These are phyloP conservation scores for Pocota personata DNA, from an alignment of 2,888 invertebrate genomes.

Conservation along the genomic window DNA sequence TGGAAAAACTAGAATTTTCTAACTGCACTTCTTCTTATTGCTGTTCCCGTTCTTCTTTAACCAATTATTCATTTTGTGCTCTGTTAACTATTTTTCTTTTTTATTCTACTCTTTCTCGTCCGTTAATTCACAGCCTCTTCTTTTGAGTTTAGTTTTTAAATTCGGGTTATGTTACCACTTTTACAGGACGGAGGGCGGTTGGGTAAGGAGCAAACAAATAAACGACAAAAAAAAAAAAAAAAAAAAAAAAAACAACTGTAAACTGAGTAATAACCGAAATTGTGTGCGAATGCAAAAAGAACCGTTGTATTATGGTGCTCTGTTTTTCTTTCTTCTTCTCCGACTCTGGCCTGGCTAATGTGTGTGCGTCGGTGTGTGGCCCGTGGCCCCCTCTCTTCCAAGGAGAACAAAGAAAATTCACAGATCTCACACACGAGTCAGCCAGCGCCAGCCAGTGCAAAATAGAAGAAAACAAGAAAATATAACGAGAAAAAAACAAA, in stretches of 20 bases:
- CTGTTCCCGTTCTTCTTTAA: neutral
- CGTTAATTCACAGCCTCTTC: slow-evolving; percentile 19
- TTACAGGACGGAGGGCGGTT: slow-evolving; percentile 1
- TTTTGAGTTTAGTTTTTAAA: slow-evolving; percentile 3
- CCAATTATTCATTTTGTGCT: slow-evolving; percentile 21
- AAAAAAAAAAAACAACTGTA: slow-evolving; percentile 34
- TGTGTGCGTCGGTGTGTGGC: slow-evolving; percentile 10
- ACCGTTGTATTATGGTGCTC: slow-evolving; percentile 40
- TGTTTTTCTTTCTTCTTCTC: neutral
- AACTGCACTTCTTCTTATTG: slow-evolving; percentile 55
- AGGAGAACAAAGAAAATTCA: slow-evolving; percentile 63
- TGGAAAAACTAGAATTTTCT: slow-evolving; percentile 31
- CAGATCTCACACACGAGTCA: slow-evolving; percentile 13
- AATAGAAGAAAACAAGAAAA: slow-evolving; percentile 70
- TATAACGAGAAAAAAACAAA: slow-evolving; percentile 57
- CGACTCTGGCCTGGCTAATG: neutral
- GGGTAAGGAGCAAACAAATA: neutral
- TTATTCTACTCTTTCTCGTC: neutral
- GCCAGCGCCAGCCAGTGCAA: neutral
- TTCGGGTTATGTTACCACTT: slow-evolving; percentile 41
- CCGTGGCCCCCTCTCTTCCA: slow-evolving; percentile 9
- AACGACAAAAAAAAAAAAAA: neutral
- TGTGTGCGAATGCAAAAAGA: slow-evolving; percentile 45
- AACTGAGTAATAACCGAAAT: slow-evolving; percentile 48
- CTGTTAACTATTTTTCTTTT: slow-evolving; percentile 8